phyloP scores from a whole-genome alignment of 2,113 vertebrate genomes.

The Otolemur garnettii region DNA sequence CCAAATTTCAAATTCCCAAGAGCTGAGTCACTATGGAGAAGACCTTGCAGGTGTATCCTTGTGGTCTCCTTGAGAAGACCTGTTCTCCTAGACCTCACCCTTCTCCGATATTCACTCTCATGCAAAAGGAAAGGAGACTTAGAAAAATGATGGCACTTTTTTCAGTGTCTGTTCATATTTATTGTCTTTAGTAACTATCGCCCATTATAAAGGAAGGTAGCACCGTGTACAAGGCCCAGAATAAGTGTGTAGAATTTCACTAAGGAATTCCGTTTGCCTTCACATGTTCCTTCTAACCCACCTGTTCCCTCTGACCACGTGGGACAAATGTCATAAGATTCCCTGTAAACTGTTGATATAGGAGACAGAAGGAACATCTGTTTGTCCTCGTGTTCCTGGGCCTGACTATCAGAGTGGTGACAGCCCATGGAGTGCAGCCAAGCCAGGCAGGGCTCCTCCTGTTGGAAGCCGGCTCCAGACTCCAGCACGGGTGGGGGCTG shows the following conservation, averaged over 20 bases:
- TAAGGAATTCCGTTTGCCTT: neutral
- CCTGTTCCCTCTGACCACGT: neutral
- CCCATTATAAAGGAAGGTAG: fast-evolving
- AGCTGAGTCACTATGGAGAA: no score
- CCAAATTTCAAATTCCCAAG: no score
- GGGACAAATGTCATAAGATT: neutral
- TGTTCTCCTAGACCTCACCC: no score
- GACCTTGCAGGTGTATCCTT: no score
- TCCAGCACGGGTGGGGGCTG: neutral
- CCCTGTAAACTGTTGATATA: no score
- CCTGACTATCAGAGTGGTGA: neutral
- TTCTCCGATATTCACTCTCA: no score
- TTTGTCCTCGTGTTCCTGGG: neutral
- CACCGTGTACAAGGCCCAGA: neutral
- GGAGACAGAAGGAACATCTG: neutral
- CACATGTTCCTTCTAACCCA: neutral
- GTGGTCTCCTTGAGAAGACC: no score
- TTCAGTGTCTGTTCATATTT: neutral
- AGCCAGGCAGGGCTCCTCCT: neutral
- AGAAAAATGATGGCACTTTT: neutral
- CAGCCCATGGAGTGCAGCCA: neutral
- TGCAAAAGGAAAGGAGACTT: neutral
- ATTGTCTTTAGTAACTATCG: neutral
- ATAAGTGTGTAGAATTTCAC: neutral
- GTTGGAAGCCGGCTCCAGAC: neutral